phyloP scores from a whole-genome alignment of 2,113 vertebrate species.

The Macrotus californicus region DNA sequence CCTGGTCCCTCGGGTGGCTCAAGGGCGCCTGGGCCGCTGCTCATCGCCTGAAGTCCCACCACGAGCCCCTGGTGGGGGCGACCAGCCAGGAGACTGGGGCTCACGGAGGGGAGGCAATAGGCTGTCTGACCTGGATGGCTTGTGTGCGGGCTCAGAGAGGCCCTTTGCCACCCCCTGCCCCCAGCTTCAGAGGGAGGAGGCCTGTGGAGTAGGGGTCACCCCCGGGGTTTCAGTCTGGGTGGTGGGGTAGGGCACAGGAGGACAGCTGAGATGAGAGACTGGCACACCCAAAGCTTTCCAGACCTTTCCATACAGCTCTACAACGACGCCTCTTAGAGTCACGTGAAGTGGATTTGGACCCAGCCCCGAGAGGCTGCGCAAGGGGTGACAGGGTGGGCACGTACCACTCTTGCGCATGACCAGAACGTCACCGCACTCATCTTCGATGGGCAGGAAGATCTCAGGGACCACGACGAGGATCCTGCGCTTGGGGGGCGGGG shows the following conservation, averaged over 20 bases:
- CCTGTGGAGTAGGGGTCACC: not conserved
- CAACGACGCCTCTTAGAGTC: rapidly evolving
- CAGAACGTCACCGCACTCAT: constrained; percentile 85
- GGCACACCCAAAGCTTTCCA: rapidly evolving
- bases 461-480: constrained; percentile 86
- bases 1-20: not conserved
- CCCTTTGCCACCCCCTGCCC: not conserved
- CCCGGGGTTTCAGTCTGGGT: not conserved
- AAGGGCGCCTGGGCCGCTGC: not conserved
- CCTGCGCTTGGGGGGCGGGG: constrained; percentile 83
- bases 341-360: no score
- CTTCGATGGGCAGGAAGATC: constrained; percentile 87
- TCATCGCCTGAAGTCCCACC: not conserved
- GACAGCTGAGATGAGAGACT: not conserved
- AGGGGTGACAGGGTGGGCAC: not conserved
- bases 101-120: not conserved
- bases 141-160: not conserved
- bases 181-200: not conserved
- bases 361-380: not conserved
- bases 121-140: not conserved
- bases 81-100: not conserved
- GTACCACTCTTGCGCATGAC: constrained; percentile 88
- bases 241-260: rapidly evolving
- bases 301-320: not conserved
- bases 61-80: rapidly evolving